phyloP scores from a whole-genome alignment of 2,113 vertebrate genomes.

The Andinoacara biseriatus region DNA sequence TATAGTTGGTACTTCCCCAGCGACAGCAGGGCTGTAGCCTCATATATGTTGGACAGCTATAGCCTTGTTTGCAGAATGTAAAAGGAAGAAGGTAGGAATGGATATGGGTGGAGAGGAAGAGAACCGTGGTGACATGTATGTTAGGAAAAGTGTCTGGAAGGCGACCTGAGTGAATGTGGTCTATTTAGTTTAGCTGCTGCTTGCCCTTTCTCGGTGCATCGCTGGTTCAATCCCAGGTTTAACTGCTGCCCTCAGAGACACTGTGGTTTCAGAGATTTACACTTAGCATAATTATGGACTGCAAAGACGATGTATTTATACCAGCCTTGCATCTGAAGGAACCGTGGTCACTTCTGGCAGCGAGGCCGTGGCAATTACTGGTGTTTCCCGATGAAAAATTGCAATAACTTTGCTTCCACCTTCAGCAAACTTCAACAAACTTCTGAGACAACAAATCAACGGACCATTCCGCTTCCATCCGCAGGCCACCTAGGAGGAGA shows the following conservation, averaged over 20 bases:
- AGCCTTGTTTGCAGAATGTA: slow-evolving; percentile 13
- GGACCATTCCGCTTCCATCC: slow-evolving; percentile 67
- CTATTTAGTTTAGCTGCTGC: slow-evolving; percentile 20
- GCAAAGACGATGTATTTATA: slow-evolving; percentile 61
- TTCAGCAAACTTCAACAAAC: slow-evolving; percentile 73
- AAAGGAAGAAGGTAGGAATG: slow-evolving; percentile 1
- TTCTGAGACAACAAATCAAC: slow-evolving; percentile 72
- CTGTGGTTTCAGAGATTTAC: slow-evolving; percentile 66
- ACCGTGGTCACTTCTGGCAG: slow-evolving; percentile 57
- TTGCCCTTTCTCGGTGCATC: slow-evolving; percentile 4
- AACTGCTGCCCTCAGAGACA: slow-evolving; percentile 41
- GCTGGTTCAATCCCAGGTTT: slow-evolving; percentile 47
- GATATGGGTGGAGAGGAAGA: slow-evolving; percentile 24
- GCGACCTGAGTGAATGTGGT: slow-evolving; percentile 27
- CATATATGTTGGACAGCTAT: slow-evolving; percentile 27
- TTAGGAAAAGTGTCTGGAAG: slow-evolving; percentile 11
- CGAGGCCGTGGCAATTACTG: slow-evolving; percentile 51
- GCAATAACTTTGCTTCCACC: slow-evolving; percentile 70
- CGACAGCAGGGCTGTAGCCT: slow-evolving; percentile 21
- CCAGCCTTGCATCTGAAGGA: slow-evolving; percentile 58
- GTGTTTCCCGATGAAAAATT: slow-evolving; percentile 69
- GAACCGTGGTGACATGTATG: slow-evolving; percentile 22
- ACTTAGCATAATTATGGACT: slow-evolving; percentile 64
- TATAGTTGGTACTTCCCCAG: slow-evolving; percentile 47
- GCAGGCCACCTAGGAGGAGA: slow-evolving; percentile 73